Evolutionary conservation across 37 sponge, comb jelly and placozoan species (phyloP).

Genomic region (Diacarnus erythraeanus): DNA sequence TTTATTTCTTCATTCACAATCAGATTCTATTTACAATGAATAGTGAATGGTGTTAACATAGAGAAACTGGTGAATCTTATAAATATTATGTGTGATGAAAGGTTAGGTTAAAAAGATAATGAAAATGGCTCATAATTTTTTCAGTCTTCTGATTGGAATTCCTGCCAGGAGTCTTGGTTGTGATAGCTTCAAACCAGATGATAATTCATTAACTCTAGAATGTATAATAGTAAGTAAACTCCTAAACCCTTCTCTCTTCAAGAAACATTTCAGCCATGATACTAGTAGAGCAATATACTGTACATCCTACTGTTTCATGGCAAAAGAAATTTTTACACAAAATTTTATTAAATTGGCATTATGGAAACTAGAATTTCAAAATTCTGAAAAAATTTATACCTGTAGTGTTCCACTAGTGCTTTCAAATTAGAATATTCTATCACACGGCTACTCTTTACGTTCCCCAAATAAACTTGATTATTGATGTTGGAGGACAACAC

Average conservation of each 20-base stretch:
- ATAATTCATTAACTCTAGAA: conserved; percentile 12
- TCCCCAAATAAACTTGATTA: not conserved
- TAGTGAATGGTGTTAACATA: too few relatives aligned
- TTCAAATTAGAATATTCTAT: conserved; percentile 3
- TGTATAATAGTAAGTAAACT: not conserved
- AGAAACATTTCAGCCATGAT: too few relatives aligned
- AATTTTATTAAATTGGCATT: too few relatives aligned
- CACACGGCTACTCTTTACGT: not conserved
- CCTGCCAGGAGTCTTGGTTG: conserved; percentile 29
- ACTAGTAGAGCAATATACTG: too few relatives aligned
- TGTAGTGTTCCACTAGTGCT: conserved; percentile 32
- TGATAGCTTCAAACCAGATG: not conserved
- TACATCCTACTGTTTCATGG: too few relatives aligned
- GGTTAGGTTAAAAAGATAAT: not conserved
- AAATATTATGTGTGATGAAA: not conserved
- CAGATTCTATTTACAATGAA: too few relatives aligned
- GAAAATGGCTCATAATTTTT: too few relatives aligned
- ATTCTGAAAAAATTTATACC: not conserved
- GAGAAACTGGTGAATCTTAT: not conserved
- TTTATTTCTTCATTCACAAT: too few relatives aligned
- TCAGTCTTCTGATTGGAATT: too few relatives aligned
- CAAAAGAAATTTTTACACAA: too few relatives aligned
- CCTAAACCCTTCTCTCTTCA: not conserved
- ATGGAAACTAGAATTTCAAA: not conserved
- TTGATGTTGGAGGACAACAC: not conserved